Conservation (phyloP, 2,113 vertebrate genomes). For the Prolemur simus region DNA sequence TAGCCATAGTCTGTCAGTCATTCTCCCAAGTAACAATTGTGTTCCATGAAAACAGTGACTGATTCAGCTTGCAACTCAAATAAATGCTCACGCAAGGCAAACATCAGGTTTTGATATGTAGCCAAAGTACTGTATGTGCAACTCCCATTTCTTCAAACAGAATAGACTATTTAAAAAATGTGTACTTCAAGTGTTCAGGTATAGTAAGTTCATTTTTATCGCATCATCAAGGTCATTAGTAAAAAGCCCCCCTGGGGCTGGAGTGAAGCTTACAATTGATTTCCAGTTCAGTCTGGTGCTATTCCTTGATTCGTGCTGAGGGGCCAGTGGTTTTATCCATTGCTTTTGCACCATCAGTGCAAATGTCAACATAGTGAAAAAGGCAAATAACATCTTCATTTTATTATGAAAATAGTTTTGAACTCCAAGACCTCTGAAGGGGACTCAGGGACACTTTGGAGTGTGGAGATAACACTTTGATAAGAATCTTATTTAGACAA, state of each 20-base stretch:
- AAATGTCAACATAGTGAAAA: not conserved
- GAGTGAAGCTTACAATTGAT: not conserved
- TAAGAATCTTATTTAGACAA: not conserved
- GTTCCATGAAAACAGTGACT: not conserved
- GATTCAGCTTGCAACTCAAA: not conserved
- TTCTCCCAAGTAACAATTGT: not conserved
- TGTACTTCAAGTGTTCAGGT: not conserved
- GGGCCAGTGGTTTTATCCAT: not conserved
- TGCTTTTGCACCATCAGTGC: not conserved
- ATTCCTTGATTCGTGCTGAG: not conserved
- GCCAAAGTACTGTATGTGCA: not conserved
- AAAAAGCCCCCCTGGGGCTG: not conserved
- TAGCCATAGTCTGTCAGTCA: not conserved
- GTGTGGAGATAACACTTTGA: not conserved
- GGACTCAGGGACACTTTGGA: not conserved
- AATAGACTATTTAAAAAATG: not conserved
- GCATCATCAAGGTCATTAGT: not conserved
- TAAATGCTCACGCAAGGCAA: not conserved
- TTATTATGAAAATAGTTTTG: not conserved
- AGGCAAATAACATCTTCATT: not conserved
- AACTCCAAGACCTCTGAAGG: not conserved
- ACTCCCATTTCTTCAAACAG: not conserved
- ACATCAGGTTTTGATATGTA: accelerated
- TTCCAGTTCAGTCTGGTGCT: not conserved
- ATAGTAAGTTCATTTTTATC: not conserved